Evolutionary conservation across 2,113 vertebrate genomes (phyloP).

Genomic region (Myanophis thanlyinensis): DNA sequence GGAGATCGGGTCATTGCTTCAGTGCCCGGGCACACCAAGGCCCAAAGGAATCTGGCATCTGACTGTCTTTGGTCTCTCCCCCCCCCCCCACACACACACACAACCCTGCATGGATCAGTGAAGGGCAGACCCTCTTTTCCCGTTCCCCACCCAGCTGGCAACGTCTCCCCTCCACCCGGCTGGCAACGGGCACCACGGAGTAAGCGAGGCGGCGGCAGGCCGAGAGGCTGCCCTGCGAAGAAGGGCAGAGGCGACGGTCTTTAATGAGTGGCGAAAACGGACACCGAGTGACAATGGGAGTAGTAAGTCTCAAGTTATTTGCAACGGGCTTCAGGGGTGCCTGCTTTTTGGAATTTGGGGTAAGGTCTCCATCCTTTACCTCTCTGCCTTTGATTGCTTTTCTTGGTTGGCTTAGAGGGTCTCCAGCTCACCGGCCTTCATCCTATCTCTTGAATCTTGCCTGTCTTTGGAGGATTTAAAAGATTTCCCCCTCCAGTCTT

Average conservation of each 20-base stretch:
- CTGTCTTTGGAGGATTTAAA: not conserved
- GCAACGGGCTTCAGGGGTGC: not conserved
- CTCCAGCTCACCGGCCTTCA: not conserved
- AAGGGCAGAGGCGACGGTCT: not conserved
- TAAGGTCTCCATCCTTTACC: not conserved
- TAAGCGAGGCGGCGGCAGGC: not conserved
- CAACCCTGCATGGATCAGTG: not conserved
- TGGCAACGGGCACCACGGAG: not conserved
- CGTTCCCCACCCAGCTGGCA: not conserved
- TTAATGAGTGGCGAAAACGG: conserved; percentile 16
- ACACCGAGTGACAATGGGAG: not conserved
- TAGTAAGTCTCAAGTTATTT: conserved; percentile 10
- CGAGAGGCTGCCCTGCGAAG: not conserved
- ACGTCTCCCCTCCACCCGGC: not conserved
- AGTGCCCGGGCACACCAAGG: fast-evolving
- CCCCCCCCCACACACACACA: fast-evolving
- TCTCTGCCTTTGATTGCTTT: not conserved
- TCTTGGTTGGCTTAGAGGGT: not conserved
- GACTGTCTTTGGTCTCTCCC: not conserved
- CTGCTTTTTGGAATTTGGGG: not conserved
- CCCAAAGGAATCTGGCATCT: fast-evolving
- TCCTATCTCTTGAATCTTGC: not conserved
- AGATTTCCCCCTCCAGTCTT: not conserved
- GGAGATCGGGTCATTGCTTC: not conserved
- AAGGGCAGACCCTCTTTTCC: not conserved